Base-by-base conservation (phyloP, 1,140 invertebrate species). In the Oscheius sp. region DNA sequence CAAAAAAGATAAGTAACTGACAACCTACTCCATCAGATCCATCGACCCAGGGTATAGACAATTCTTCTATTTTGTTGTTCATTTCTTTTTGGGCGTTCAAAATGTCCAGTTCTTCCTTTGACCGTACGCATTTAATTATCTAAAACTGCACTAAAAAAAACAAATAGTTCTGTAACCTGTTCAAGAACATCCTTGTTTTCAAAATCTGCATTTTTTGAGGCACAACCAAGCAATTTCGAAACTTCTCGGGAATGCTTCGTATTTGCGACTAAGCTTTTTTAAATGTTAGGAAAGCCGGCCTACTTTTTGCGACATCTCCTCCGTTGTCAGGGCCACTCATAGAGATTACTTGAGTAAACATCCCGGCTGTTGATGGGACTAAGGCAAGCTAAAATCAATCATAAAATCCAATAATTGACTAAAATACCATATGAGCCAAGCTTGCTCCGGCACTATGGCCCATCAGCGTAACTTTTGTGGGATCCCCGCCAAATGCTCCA, bases 401-500 rank as follows among this genome's bases (percentile, higher is more conserved):
- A n/a, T n/a, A n/a, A n/a, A n/a, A n/a, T n/a, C n/a, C n/a, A n/a
- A n/a, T n/a, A n/a, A n/a, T n/a, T n/a, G n/a, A 32, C 1, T 26
- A 7, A 7, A 55, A 15, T 26, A 13, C 7, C 49, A 20, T 26
- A 23, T 7, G 4, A 13, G 96, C 91, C 34, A 92, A 92, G 3
- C n/a, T n/a, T n/a, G 93, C 93, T 13, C 95, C 94, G 10, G 94
- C 93, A 74, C 92, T 94, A 36, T 73, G 68, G 18, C 94, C 94
- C 83, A 96, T 94, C 15, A 97, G 86, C 0, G 94, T 97, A n/a
- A 97, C 90, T 82, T 94, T 94, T 77, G 93, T 89, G 7, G 92
- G 91, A 86, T 95, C 94, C 2, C 95, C 95, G 42, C 94, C 94
- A 85, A 97, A 97, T 28, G 89, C 88, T 55, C 89, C 89, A 68